Conservation (phyloP, 2,888 invertebrate genomes). For the Melanchra persicariae region DNA sequence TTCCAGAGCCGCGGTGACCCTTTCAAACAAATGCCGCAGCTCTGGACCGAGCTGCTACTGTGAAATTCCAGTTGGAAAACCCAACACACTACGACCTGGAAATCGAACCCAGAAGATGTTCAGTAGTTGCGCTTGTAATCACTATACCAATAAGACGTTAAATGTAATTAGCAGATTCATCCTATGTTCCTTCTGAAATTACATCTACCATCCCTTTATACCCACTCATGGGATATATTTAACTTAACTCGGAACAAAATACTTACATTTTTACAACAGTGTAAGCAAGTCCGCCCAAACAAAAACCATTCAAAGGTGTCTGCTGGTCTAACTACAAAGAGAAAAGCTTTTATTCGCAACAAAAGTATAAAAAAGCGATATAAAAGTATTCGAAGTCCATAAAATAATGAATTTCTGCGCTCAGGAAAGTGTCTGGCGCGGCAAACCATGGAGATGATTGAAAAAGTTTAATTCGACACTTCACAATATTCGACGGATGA, state of each 20-base stretch:
- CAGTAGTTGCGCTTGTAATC: not conserved
- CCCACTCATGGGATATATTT: conserved; percentile 13
- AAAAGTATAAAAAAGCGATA: conserved; percentile 63
- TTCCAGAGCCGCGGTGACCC: too few relatives aligned
- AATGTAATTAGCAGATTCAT: not conserved
- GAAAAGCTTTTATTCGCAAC: conserved; percentile 53
- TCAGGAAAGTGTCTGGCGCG: conserved; percentile 59
- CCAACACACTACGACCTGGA: not conserved
- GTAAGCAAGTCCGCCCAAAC: conserved; percentile 8
- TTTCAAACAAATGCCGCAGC: too few relatives aligned
- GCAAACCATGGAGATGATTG: conserved; percentile 75
- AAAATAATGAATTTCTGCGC: conserved; percentile 69
- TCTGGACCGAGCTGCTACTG: not conserved
- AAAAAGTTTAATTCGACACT: conserved; percentile 83
- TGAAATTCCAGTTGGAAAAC: not conserved
- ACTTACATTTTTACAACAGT: conserved; percentile 3
- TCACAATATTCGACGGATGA: conserved; percentile 63
- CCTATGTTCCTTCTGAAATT: not conserved
- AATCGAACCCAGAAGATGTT: not conserved
- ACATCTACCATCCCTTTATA: not conserved
- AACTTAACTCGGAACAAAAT: not conserved
- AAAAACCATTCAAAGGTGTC: conserved; percentile 34
- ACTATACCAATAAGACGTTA: not conserved
- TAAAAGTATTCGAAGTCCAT: conserved; percentile 63
- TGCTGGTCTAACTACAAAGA: conserved; percentile 41